Conservation (phyloP, 2,797 vertebrate genomes). For the Acipenser oxyrinchus region DNA sequence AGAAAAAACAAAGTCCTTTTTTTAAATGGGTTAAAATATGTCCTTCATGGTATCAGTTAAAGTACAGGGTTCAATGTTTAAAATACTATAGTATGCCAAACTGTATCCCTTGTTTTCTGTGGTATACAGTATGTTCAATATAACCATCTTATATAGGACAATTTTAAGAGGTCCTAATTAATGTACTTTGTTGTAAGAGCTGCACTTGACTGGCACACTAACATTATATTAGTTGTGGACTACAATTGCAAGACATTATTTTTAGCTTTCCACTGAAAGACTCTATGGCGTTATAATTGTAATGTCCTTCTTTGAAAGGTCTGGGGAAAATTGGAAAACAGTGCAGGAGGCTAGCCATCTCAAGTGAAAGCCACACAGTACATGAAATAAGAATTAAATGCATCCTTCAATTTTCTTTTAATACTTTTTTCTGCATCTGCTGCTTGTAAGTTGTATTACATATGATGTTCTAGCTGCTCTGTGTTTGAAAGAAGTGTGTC, state of each 20-base stretch:
- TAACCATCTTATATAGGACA: constrained; percentile 16
- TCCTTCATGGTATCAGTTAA: too few species aligned
- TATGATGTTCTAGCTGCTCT: not conserved
- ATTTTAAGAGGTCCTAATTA: constrained; percentile 62
- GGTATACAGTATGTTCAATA: too few species aligned
- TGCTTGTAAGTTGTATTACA: too few species aligned
- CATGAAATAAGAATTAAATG: constrained; percentile 11
- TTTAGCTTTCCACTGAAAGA: constrained; percentile 67
- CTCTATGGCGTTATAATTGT: constrained; percentile 60
- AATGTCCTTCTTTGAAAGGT: constrained; percentile 61
- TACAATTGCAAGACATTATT: constrained; percentile 70
- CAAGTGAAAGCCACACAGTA: constrained; percentile 33
- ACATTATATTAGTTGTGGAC: constrained; percentile 50
- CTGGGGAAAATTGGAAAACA: constrained; percentile 58
- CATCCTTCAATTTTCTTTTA: constrained; percentile 2
- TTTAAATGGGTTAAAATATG: too few species aligned
- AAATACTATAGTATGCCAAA: too few species aligned
- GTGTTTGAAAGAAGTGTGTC: constrained; percentile 9
- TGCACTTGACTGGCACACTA: constrained; percentile 64
- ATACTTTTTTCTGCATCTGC: not conserved
- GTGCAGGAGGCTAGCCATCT: constrained; percentile 49
- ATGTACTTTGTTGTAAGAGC: constrained; percentile 66
- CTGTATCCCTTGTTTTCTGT: too few species aligned
- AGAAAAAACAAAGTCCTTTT: too few species aligned
- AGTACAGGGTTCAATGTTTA: too few species aligned